These are phyloP conservation scores for Sepiola atlantica DNA, from an alignment of 2,888 invertebrate species.

Conservation along the genomic window DNA sequence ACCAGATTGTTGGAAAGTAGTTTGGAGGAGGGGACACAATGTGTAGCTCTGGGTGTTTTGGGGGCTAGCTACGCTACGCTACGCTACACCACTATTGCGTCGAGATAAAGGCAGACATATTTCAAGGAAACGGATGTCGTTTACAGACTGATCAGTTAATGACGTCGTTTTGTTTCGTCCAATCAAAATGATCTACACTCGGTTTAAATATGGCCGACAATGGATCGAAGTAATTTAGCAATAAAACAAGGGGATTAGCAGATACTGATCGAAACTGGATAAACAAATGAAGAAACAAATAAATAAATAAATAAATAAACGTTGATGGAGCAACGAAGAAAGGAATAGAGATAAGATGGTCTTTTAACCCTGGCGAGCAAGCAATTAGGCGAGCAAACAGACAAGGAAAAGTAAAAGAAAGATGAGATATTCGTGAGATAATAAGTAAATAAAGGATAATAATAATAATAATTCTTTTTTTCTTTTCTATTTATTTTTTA, in stretches of 20 bases:
- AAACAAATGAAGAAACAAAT: not conserved
- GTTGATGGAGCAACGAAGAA: not conserved
- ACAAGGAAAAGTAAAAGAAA: not conserved
- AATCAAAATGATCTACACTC: not conserved
- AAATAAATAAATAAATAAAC: not conserved
- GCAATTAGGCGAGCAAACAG: not conserved
- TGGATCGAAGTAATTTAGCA: not conserved
- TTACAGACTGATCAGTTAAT: not conserved
- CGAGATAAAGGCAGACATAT: no score
- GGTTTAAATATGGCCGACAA: not conserved
- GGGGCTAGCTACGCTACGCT: no score
- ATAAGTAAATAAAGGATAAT: not conserved
- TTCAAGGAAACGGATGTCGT: not conserved
- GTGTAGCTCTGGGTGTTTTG: no score
- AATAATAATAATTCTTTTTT: not conserved
- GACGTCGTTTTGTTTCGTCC: not conserved
- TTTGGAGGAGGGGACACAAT: no score
- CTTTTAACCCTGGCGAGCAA: not conserved
- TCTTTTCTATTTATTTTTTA: not conserved
- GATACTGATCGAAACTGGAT: not conserved
- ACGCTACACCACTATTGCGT: no score
- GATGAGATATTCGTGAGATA: not conserved
- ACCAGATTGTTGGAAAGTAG: no score
- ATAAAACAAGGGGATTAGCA: not conserved
- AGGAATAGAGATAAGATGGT: not conserved